Evolutionary conservation across 2,888 invertebrate species (phyloP).

Genomic region (Drosophila macrospina): DNA sequence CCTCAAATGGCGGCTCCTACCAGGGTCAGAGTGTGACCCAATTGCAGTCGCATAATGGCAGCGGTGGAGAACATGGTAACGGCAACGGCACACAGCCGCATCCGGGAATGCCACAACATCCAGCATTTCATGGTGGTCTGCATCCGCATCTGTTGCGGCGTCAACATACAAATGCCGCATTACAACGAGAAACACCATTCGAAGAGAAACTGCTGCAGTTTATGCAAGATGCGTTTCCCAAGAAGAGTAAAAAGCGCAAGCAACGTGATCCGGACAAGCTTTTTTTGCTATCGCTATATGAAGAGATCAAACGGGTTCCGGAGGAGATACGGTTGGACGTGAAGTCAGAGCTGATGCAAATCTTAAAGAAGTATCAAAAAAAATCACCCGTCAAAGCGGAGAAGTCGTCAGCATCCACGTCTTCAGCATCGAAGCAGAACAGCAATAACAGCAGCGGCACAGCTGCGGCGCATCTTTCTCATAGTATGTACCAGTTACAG

Average conservation of each 20-base stretch:
- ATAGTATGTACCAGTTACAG: conserved; percentile 84
- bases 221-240: conserved; percentile 84
- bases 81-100: conserved; percentile 73
- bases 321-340: conserved; percentile 84
- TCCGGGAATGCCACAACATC: conserved; percentile 79
- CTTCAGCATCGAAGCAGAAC: conserved; percentile 64
- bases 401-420: conserved; percentile 71
- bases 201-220: conserved; percentile 84
- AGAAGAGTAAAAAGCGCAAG: conserved; percentile 83
- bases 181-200: conserved; percentile 82
- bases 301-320: conserved; percentile 84
- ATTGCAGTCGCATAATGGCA: conserved; percentile 76
- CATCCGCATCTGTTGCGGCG: conserved; percentile 82
- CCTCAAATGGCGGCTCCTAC: conserved; percentile 81
- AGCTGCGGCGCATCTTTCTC: conserved; percentile 76
- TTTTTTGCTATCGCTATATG: conserved; percentile 82
- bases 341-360: conserved; percentile 84
- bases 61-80: conserved; percentile 69
- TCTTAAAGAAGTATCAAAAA: conserved; percentile 83
- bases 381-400: conserved; percentile 81
- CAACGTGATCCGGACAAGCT: conserved; percentile 84
- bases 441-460: conserved; percentile 66
- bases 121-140: conserved; percentile 80
- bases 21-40: conserved; percentile 76
- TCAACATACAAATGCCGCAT: conserved; percentile 74